A percentile compares a stretch with the other conserved stretches of the same genome.
Evolutionary conservation across 2,113 vertebrate species (phyloP).

Genomic region (Pelvicachromis taeniatus): DNA sequence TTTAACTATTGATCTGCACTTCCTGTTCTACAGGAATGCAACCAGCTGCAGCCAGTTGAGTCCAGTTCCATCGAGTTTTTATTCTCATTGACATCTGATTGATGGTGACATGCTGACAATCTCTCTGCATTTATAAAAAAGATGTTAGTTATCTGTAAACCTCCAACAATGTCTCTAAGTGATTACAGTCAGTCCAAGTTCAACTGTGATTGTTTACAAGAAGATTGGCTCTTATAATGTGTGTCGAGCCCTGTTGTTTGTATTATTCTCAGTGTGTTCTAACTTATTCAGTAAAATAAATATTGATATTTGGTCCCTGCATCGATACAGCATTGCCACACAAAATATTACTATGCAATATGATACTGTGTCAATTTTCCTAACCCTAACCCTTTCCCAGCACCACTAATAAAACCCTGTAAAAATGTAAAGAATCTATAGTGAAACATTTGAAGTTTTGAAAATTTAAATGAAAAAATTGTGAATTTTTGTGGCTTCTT

Average conservation of each 20-base stretch:
- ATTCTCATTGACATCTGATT: not conserved
- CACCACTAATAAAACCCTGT: not conserved
- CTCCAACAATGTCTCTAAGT: not conserved
- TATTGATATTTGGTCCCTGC: not conserved
- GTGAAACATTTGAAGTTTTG: not conserved
- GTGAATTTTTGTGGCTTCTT: not conserved
- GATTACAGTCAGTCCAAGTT: not conserved
- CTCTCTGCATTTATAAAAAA: not conserved
- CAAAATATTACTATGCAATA: not conserved
- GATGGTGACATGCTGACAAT: not conserved
- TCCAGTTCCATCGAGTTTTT: not conserved
- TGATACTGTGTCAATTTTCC: accelerated
- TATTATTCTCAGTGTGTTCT: not conserved
- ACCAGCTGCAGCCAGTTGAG: not conserved
- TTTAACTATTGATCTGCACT: not conserved
- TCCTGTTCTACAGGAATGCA: not conserved
- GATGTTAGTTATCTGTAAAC: not conserved
- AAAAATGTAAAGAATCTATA: not conserved
- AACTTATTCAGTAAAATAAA: too few relatives aligned
- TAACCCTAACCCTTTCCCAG: not conserved
- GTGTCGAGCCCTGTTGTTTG: not conserved
- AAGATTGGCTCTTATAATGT: not conserved
- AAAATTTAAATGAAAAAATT: not conserved
- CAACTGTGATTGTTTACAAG: not conserved
- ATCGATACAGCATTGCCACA: not conserved